A percentile compares a stretch with the other conserved stretches of the same genome.
Conservation (phyloP, 2,797 vertebrate species). For the Uromys caudimaculatus region DNA sequence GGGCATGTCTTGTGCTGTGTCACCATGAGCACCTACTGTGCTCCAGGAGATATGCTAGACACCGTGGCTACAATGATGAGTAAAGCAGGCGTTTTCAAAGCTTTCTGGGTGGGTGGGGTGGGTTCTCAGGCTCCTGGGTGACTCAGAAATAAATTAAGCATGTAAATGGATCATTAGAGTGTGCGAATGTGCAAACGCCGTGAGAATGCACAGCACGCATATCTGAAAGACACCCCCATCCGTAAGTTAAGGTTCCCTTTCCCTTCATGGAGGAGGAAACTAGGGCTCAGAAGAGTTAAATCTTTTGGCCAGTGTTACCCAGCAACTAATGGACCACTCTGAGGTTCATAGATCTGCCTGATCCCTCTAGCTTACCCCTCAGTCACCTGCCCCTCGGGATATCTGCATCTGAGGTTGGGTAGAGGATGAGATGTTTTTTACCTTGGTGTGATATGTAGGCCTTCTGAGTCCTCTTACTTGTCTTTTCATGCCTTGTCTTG, state of each 20-base stretch:
- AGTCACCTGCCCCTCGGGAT: not conserved
- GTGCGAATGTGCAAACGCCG: not conserved
- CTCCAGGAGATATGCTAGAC: not conserved
- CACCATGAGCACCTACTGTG: not conserved
- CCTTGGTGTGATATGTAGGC: not conserved
- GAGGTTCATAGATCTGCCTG: not conserved
- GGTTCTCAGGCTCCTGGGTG: not conserved
- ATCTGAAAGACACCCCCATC: not conserved
- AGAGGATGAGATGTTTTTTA: not conserved
- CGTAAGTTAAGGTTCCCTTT: not conserved
- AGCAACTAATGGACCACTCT: not conserved
- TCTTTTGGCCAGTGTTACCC: not conserved
- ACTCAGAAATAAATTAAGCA: slow-evolving; percentile 53
- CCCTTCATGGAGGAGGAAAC: not conserved
- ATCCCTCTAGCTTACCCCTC: not conserved
- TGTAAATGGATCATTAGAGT: not conserved
- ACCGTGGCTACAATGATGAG: not conserved
- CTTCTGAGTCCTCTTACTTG: not conserved
- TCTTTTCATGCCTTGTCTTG: not conserved
- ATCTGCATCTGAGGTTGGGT: not conserved
- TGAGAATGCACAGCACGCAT: not conserved
- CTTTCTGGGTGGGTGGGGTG: not conserved
- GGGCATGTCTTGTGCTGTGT: not conserved
- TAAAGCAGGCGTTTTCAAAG: not conserved
- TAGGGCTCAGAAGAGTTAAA: not conserved